Conservation (phyloP, 1,140 invertebrate species). For the Propsilocerus akamusi region DNA sequence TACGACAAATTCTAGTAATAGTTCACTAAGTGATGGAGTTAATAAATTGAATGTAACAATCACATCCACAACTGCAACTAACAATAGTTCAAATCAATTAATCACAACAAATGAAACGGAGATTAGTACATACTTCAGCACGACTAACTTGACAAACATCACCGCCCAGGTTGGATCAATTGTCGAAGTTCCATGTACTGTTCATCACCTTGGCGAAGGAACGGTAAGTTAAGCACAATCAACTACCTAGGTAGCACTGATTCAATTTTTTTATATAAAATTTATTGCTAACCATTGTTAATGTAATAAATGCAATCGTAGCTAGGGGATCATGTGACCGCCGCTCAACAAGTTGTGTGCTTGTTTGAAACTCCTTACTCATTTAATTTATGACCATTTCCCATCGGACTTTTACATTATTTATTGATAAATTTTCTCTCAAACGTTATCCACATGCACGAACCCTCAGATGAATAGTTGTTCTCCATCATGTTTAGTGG, state of each 20-base stretch:
- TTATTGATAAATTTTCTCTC: neutral
- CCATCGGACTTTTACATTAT: neutral
- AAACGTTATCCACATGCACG: neutral
- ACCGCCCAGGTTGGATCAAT: conserved; percentile 65
- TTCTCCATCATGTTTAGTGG: no score
- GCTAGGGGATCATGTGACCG: neutral
- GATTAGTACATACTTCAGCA: conserved; percentile 44
- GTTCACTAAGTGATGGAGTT: neutral
- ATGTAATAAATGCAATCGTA: no score
- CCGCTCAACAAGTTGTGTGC: neutral
- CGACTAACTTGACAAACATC: conserved; percentile 60
- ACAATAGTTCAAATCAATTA: neutral
- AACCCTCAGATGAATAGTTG: no score
- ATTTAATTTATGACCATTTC: conserved; percentile 1
- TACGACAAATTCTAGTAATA: neutral
- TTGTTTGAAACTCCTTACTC: neutral
- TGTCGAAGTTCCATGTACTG: conserved; percentile 59
- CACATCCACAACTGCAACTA: neutral
- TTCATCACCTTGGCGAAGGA: conserved; percentile 66
- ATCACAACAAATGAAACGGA: neutral
- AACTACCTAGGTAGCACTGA: neutral
- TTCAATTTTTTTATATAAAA: neutral
- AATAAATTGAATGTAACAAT: neutral
- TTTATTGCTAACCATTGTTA: neutral
- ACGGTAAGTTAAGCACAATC: conserved; percentile 43